These are phyloP conservation scores for Lutjanus erythropterus DNA, from an alignment of 2,113 vertebrate species.

Conservation along the genomic window DNA sequence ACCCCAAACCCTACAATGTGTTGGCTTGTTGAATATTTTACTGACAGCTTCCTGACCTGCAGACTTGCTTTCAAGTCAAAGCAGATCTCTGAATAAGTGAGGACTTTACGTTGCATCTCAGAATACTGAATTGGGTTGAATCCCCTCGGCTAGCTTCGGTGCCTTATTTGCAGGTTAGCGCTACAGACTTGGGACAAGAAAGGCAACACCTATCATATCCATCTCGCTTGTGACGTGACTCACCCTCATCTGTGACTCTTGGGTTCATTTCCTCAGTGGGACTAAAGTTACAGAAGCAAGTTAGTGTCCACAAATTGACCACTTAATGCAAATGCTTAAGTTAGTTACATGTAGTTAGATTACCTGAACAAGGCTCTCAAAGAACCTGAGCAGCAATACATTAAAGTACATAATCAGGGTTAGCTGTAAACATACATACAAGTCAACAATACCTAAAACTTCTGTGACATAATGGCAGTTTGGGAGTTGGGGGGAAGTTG, in stretches of 20 bases:
- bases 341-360: no score
- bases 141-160: constrained; percentile 6
- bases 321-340: no score
- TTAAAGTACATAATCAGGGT: no score
- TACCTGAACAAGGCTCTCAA: no score
- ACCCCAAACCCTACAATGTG: constrained; percentile 58
- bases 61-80: constrained; percentile 66
- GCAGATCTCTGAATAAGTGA: constrained; percentile 61
- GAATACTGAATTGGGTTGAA: constrained; percentile 31
- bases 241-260: neutral
- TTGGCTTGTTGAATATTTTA: constrained; percentile 78
- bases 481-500: neutral
- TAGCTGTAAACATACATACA: neutral
- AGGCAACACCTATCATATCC: neutral
- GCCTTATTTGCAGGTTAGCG: constrained; percentile 12
- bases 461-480: neutral
- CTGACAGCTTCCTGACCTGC: constrained; percentile 64
- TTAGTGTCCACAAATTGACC: no score
- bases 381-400: no score
- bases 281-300: neutral
- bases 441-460: neutral
- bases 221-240: neutral
- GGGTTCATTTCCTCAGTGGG: neutral
- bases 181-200: constrained; percentile 7
- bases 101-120: constrained; percentile 49